A percentile compares a stretch with the other conserved stretches of the same genome.
These are phyloP conservation scores for Bruchidius siliquastri DNA, from an alignment of 2,888 invertebrate genomes.

Conservation along the genomic window DNA sequence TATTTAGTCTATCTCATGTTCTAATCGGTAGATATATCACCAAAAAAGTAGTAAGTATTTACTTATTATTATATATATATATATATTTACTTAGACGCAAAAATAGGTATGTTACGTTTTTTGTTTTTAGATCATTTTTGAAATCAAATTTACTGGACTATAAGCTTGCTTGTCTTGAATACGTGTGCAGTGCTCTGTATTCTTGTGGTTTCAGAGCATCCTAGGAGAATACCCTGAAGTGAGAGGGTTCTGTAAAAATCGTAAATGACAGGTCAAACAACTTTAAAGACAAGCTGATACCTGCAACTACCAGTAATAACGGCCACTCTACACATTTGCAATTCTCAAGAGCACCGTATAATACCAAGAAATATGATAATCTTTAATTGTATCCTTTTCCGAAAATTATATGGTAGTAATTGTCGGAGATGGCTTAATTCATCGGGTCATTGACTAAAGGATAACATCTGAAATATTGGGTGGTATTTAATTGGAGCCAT, in stretches of 20 bases:
- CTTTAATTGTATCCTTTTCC: neutral
- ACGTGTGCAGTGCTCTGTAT: neutral
- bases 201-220: neutral
- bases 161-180: neutral
- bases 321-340: neutral
- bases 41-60: too few relatives aligned
- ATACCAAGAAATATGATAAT: neutral
- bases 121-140: neutral
- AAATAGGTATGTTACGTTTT: too few relatives aligned
- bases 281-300: neutral
- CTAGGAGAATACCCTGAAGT: neutral
- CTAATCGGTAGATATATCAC: too few relatives aligned
- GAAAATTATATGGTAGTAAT: neutral
- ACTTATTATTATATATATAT: too few relatives aligned
- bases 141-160: neutral
- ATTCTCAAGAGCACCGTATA: neutral
- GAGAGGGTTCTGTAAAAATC: neutral
- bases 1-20: too few relatives aligned
- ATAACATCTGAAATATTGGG: neutral
- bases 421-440: neutral
- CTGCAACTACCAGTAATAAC: neutral
- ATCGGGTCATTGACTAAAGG: neutral
- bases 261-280: neutral
- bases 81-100: too few relatives aligned
- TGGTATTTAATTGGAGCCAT: neutral